Evolutionary conservation across 1,140 invertebrate genomes (phyloP), one percentile per base, ranked within the genome.

Genomic region (Drosophila bifasciata): DNA sequence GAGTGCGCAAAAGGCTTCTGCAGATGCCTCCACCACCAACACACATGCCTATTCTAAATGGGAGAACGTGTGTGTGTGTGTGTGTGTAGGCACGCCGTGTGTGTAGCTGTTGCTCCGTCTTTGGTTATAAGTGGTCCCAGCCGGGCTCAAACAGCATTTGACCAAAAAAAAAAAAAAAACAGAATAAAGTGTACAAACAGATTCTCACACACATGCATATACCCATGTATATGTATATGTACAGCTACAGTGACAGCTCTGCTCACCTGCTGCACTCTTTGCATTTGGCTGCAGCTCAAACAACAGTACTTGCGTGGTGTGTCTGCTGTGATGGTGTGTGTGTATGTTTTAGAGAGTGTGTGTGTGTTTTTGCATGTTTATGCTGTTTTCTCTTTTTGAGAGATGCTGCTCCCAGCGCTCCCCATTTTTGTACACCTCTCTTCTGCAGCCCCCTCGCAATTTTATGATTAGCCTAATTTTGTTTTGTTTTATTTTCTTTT

Each of bases 1-100:
- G 81, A 86, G 81, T 86, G 81, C 83, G 81, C 81, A 86, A 88
- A 86, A 86, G 81, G 81, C 81, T 86, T 88, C 83, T 88, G 81
- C 81, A 81, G 81, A 86, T 85, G 81, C 77, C 80, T 66, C 60
- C 59, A 81, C 71, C 64, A 75, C 66, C 46, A 78, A 70, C 41
- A 77, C 78, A 76, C 28, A 58, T 25, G 28, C 49, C 59, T 11
- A 56, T n/a, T 28, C 53, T 36, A 32, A 71, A 55, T 32, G 28
- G 25, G 48, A 55, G 66, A 45, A 63, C n/a, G n/a, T 44, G 17
- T 58, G 40, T 36, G 48, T 25, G 45, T 52, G 9, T 49, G 53
- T 41, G 45, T 28, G 52, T 63, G 60, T 48, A 41, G 28, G 28
- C 28, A 32, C 28, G 28, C 28, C 28, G 28, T 45, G 67, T 70